Percentiles rank a stretch among this genome's conserved stretches.
Evolutionary conservation across 2,888 invertebrate species (phyloP).

Genomic region (Drosophila atripex): DNA sequence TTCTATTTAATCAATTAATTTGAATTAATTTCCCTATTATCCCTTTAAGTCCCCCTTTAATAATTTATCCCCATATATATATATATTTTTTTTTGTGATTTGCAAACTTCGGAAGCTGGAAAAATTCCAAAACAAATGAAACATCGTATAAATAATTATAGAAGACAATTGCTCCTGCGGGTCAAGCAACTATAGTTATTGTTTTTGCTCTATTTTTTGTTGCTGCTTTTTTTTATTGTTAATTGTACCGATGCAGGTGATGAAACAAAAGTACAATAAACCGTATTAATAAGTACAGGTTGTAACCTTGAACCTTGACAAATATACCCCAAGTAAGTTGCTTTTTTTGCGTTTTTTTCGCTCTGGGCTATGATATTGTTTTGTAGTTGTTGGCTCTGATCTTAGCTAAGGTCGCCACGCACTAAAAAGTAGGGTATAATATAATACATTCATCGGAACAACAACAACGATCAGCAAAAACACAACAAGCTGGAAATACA

Average conservation of each 20-base stretch:
- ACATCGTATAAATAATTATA: slow-evolving; percentile 83
- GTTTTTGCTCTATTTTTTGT: slow-evolving; percentile 26
- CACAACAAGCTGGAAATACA: slow-evolving; percentile 54
- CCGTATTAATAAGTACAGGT: slow-evolving; percentile 75
- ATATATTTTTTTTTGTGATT: not conserved
- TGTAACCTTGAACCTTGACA: slow-evolving; percentile 80
- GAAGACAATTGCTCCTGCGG: slow-evolving; percentile 49
- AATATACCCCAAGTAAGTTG: slow-evolving; percentile 32
- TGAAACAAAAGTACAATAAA: slow-evolving; percentile 78
- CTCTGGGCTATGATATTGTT: slow-evolving; percentile 3
- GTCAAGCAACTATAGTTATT: slow-evolving; percentile 48
- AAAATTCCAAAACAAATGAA: slow-evolving; percentile 83
- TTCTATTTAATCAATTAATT: not conserved
- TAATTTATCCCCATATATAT: not conserved
- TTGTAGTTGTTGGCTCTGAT: slow-evolving; percentile 33
- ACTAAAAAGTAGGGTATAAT: slow-evolving; percentile 77
- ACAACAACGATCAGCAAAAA: slow-evolving; percentile 43
- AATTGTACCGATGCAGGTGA: slow-evolving; percentile 38
- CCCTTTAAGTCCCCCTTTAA: not conserved
- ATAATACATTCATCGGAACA: slow-evolving; percentile 75
- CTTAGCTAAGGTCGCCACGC: slow-evolving; percentile 47
- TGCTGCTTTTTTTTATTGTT: slow-evolving; percentile 28
- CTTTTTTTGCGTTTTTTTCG: slow-evolving; percentile 20
- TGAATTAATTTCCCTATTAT: not conserved
- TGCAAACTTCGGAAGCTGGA: slow-evolving; percentile 63